Percentiles rank a stretch among this genome's conserved stretches.
Conservation (phyloP, 2,113 vertebrate genomes). For the Nymphicus hollandicus region DNA sequence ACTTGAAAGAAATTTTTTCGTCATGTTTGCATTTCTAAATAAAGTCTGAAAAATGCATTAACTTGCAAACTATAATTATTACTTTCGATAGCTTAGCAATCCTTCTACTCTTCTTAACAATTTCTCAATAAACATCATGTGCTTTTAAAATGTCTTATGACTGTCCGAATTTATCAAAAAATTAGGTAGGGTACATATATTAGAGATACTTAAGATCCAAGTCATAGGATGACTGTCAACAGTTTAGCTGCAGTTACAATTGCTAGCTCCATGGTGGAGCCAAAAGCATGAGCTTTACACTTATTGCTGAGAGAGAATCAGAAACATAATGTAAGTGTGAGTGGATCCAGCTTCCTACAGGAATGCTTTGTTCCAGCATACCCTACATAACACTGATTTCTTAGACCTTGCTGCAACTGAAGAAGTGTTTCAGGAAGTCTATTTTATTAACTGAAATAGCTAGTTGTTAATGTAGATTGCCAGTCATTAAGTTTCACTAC, state of each 20-base stretch:
- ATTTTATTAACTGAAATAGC: background rate
- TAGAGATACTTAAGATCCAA: background rate
- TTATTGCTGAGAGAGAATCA: slow-evolving; percentile 11
- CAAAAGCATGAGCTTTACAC: slow-evolving; percentile 73
- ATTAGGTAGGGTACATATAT: background rate
- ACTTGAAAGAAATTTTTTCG: background rate
- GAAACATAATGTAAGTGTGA: background rate
- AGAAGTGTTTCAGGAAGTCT: background rate
- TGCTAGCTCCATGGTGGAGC: slow-evolving; percentile 79
- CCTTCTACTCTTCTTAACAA: background rate
- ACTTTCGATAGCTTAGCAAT: background rate
- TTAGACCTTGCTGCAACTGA: background rate
- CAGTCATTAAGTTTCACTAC: background rate
- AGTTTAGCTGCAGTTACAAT: slow-evolving; percentile 74
- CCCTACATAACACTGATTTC: background rate
- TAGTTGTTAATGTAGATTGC: background rate
- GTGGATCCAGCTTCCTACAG: background rate
- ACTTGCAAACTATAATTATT: background rate
- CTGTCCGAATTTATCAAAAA: background rate
- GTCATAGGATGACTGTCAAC: background rate
- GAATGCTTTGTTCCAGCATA: background rate
- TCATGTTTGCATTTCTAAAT: background rate
- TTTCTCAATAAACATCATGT: background rate
- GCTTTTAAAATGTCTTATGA: background rate
- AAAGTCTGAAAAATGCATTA: background rate